phyloP scores from a whole-genome alignment of 1,140 invertebrate genomes.

The Hormaphis cornu region DNA sequence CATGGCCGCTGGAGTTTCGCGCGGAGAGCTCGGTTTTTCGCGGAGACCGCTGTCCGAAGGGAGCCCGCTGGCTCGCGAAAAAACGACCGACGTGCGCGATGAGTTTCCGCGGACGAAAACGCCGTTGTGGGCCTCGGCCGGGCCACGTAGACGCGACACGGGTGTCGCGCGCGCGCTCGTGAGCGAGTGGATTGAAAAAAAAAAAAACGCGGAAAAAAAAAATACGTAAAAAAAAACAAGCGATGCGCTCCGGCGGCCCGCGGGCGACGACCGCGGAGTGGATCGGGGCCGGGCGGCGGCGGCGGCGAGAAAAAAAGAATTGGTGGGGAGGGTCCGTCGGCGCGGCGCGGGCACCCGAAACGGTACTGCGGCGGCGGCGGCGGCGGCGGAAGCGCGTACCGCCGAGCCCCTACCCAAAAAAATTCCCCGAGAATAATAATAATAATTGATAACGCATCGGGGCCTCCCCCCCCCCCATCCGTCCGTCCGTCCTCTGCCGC shows the following conservation, averaged over 20 bases:
- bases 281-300: no score
- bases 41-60: neutral
- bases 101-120: neutral
- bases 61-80: neutral
- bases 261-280: slow-evolving; percentile 14
- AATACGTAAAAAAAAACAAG: slow-evolving; percentile 4
- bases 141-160: neutral
- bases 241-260: slow-evolving; percentile 4
- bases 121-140: neutral
- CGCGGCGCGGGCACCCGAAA: slow-evolving; percentile 19
- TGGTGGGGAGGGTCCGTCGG: slow-evolving; percentile 23
- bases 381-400: neutral
- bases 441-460: slow-evolving; percentile 1
- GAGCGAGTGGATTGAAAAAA: neutral
- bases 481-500: neutral
- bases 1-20: neutral
- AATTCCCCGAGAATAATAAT: slow-evolving; percentile 16
- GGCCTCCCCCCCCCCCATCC: neutral
- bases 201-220: neutral
- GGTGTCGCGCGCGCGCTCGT: neutral
- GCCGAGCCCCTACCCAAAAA: slow-evolving; percentile 22
- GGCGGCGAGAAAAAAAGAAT: slow-evolving; percentile 11
- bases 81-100: slow-evolving; percentile 9
- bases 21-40: neutral
- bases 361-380: neutral